Base-by-base conservation (phyloP, 2,113 vertebrate species). In the Myocastor coypus region DNA sequence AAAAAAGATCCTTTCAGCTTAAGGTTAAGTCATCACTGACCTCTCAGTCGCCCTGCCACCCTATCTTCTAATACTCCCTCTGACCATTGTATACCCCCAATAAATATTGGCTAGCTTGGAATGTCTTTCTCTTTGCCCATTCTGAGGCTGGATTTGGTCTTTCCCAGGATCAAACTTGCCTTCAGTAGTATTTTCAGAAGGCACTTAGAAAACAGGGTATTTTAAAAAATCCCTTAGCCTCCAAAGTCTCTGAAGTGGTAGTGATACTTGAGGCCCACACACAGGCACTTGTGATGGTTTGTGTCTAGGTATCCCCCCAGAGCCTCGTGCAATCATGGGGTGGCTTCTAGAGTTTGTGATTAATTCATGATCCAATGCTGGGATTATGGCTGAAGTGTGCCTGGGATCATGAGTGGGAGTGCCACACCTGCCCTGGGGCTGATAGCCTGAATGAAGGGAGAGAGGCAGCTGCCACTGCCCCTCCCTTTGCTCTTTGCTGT, bases 111-210 rank as follows among this genome's bases (percentile, higher is more conserved):
- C 34, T 34, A n/a, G 19, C 17, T 37, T n/a, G 61, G 61, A 69
- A n/a, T 69, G 66, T 20, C 68, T 69, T 69, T 69, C 32, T n/a
- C 32, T 20, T 37, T 20, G 68, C 68, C 30, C 64, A 34, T 66
- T 14, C 34, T 69, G 34, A 34, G 34, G 68, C 34, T 57, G 55
- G 55, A 16, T 57, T 57, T 57, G 77, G 30, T 11, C 75, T 94
- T 26, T 73, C 12, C 34, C 61, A 14, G 30, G 14, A 61, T 42
- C 61, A 92, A 42, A 59, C 9, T 64, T 90, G 37, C 37, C 77
- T 73, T 83, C 50, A 91, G 78, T 1, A 61, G 69, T 83, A 75
- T 91, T 94, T 88, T 96, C 71, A 82, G 50, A 71, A 69, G 32
- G 10, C 17, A 64, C 69, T 17, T 11, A 63, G 46, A 75, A 96